Evolutionary conservation across 23 tunicate species (phyloP), one percentile per base, ranked within the genome.

Genomic region (Oikopleura dioica): DNA sequence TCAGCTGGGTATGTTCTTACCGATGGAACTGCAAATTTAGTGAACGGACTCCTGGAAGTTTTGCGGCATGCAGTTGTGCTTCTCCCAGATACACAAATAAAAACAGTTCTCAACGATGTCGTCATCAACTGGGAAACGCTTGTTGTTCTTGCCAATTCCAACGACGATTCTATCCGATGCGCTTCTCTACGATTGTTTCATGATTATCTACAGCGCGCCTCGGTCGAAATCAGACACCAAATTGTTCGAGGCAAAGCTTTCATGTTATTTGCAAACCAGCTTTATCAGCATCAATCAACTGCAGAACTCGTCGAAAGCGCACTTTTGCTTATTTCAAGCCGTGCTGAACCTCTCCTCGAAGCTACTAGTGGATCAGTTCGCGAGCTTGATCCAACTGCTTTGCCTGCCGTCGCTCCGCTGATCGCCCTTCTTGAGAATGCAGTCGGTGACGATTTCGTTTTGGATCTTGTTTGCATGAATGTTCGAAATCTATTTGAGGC

Each of bases 191-290:
- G 79, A 24, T n/a, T 38, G 4, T 38, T 38, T 33, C 16, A 38
- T 77, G 59, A 30, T 2, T 77, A 50, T 23, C 58, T 50, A 29
- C 36, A 34, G 36, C 69, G 76, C 28, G 37, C 81, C 75, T 58
- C 83, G 2, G 35, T 68, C 1, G 82, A 81, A 23, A 69, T 75
- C 24, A 86, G 82, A 82, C 68, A 69, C 37, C 68, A 78, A 0
- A 82, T 92, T 50, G 38, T 92, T 37, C 68, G 67, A 35, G 77
- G 78, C 69, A 83, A 83, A 82, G 97, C 94, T 28, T 92, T 92
- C 76, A 86, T 82, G 35, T 76, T 92, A 37, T 76, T 92, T 16
- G 97, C 95, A 55, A 92, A 92, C 68, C 97, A 92, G 50, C 82
- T 92, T 32, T 91, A 92, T 75, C 94, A 92, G 79, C 87, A 86